phyloP scores from a whole-genome alignment of 2,113 vertebrate species.

The Hymenochirus boettgeri region DNA sequence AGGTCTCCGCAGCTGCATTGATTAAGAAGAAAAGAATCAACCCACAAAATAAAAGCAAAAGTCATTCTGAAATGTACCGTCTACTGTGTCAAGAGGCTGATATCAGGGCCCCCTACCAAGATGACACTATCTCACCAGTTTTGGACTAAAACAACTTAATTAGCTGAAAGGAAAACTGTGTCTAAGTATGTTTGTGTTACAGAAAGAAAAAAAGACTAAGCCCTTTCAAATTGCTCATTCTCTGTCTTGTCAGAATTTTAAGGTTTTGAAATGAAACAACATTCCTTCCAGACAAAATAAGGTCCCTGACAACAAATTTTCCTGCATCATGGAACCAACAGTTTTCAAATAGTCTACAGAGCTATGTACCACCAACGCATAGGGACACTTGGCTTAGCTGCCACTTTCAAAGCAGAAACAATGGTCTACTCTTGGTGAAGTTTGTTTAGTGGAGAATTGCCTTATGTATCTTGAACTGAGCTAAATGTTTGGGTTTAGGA shows the following conservation, averaged over 20 bases:
- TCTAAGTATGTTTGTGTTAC: constrained; percentile 80
- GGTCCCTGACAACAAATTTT: constrained; percentile 77
- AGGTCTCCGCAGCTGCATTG: constrained; percentile 88
- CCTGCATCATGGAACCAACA: constrained; percentile 48
- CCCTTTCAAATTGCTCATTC: constrained; percentile 82
- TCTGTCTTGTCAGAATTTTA: constrained; percentile 78
- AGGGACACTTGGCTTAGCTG: not conserved
- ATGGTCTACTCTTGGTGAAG: not conserved
- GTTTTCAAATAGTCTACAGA: not conserved
- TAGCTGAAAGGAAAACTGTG: constrained; percentile 95
- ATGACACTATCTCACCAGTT: constrained; percentile 96
- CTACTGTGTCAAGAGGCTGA: constrained; percentile 84
- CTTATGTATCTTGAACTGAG: too few species aligned
- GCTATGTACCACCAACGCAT: not conserved
- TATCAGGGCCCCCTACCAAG: constrained; percentile 83
- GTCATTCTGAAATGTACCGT: constrained; percentile 88
- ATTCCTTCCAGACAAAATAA: constrained; percentile 80
- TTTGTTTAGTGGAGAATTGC: too few species aligned
- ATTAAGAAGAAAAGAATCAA: constrained; percentile 91
- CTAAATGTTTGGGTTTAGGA: too few species aligned
- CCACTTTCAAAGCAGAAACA: not conserved
- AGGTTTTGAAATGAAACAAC: constrained; percentile 88
- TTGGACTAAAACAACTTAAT: constrained; percentile 98
- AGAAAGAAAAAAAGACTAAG: too few species aligned
- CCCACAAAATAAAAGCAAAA: constrained; percentile 79